Evolutionary conservation across 2,888 invertebrate genomes (phyloP).

Genomic region (Folsomia manolachei): DNA sequence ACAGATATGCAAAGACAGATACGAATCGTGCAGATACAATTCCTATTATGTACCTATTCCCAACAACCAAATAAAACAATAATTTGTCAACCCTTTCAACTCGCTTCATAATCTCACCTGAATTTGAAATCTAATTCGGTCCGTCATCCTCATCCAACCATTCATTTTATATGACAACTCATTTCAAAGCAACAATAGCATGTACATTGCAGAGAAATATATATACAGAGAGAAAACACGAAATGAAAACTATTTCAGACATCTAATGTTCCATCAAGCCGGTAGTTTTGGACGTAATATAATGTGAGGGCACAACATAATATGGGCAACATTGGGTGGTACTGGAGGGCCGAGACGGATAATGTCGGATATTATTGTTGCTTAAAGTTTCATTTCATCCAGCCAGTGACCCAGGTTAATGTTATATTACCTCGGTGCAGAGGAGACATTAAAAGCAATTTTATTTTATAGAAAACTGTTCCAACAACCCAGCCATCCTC

Average conservation of each 20-base stretch:
- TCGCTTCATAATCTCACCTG: too few species aligned
- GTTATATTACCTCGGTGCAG: background rate
- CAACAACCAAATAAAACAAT: too few species aligned
- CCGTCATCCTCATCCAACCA: background rate
- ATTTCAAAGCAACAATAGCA: too few species aligned
- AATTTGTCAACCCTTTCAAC: too few species aligned
- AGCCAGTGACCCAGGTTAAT: background rate
- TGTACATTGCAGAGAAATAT: background rate
- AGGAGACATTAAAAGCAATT: background rate
- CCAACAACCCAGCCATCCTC: background rate
- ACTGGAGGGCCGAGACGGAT: background rate
- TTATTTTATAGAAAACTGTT: slow-evolving; percentile 5
- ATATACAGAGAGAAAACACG: background rate
- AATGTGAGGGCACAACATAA: background rate
- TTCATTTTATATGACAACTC: background rate
- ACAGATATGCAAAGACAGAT: too few species aligned
- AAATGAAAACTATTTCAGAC: background rate
- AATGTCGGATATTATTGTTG: background rate
- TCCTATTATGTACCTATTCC: too few species aligned
- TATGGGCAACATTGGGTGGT: too few species aligned
- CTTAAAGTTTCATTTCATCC: background rate
- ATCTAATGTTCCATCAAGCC: background rate
- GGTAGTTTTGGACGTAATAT: background rate
- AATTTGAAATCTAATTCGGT: too few species aligned
- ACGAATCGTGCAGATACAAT: too few species aligned